Evolutionary conservation across 1,140 invertebrate genomes (phyloP), one percentile per base, ranked within the genome.

Genomic region (Oryctes rhinoceros): DNA sequence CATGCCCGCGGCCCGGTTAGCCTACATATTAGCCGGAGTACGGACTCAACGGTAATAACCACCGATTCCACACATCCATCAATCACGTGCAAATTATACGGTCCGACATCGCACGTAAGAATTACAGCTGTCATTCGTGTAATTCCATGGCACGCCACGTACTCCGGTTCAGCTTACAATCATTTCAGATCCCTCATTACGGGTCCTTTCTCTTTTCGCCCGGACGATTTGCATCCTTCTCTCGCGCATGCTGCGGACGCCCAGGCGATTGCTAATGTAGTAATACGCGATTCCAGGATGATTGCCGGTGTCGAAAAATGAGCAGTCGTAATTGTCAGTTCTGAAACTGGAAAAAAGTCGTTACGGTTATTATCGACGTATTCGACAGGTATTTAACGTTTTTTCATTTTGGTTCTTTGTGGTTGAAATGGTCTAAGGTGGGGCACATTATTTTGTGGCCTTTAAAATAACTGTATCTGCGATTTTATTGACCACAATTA

Each of bases 31-130:
- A 83, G 82, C 82, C 77, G 49, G 80, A 59, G 78, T 74, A 74
- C 30, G 67, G 37, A 59, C 53, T n/a, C 53, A 79, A 76, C 79
- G 79, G 79, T 85, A 85, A 85, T 85, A 85, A 85, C 83, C 83
- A 83, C 85, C 84, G 83, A 84, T 82, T 83, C 77, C 84, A 84
- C 81, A 84, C 82, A 84, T 81, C 81, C 85, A 85, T 85, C 85
- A 85, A 85, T 85, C 85, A 85, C 83, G 84, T 84, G 83, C 85
- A 85, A 85, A 85, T 85, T 85, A 85, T 82, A 85, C 82, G 81
- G 81, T 80, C 82, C 79, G 83, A 83, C 79, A 83, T 83, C 85
- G 84, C 85, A 85, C 83, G 81, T 85, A 85, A 85, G 83, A 85
- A 85, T 85, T 85, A 85, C 85, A 84, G 83, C 84, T 85, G 85